Percentiles rank a stretch among this genome's conserved stretches.
These are phyloP conservation scores for Cacatua alba DNA, from an alignment of 2,113 vertebrate species.

Conservation along the genomic window DNA sequence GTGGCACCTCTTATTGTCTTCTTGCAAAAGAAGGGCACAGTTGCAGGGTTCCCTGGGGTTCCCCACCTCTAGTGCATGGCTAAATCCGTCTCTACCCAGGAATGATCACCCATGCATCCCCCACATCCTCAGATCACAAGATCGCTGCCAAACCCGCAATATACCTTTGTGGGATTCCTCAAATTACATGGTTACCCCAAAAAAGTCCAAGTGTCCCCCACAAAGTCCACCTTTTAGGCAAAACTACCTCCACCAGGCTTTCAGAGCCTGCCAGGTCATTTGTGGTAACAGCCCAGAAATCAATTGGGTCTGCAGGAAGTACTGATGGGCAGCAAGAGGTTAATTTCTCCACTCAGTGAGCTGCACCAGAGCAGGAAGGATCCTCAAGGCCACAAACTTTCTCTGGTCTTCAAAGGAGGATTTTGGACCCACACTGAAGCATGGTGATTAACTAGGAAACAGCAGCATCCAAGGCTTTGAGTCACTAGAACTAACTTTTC, in stretches of 20 bases:
- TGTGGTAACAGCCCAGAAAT: background rate
- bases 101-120: accelerated
- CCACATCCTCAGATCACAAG: accelerated
- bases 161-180: background rate
- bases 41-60: background rate
- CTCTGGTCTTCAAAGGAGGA: background rate
- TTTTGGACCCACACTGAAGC: background rate
- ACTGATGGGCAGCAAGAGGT: background rate
- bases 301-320: accelerated
- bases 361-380: background rate
- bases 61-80: background rate
- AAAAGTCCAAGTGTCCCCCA: background rate
- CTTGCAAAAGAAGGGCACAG: background rate
- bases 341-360: background rate
- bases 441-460: background rate
- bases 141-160: background rate
- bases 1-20: background rate
- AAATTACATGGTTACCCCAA: background rate
- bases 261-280: background rate
- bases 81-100: background rate
- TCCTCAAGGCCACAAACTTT: background rate
- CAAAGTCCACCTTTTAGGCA: background rate
- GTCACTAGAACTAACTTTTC: conserved; percentile 12
- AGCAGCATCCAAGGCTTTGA: conserved; percentile 7
- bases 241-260: background rate